Evolutionary conservation across 2,888 invertebrate species (phyloP).

Genomic region (Ormyrus rosae): DNA sequence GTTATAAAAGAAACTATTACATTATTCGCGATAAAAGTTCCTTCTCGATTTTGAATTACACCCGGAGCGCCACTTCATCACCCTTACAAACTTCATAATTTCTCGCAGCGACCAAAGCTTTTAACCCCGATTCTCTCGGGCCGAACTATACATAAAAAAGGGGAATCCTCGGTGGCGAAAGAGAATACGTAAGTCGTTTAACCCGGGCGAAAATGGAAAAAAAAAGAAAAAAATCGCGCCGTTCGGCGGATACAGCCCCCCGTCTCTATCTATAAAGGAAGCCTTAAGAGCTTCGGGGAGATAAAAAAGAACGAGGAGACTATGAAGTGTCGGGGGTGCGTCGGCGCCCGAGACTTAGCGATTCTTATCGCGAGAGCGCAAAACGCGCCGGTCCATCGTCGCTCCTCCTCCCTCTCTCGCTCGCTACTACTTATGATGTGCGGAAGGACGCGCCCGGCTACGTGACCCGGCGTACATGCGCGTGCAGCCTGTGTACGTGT

Average conservation of each 20-base stretch:
- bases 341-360: not conserved
- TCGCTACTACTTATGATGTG: constrained; percentile 8
- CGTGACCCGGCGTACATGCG: constrained; percentile 9
- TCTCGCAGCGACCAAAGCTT: not conserved
- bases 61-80: not conserved
- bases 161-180: not conserved
- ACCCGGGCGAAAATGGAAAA: constrained; percentile 11
- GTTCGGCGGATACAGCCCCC: not conserved
- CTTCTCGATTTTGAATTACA: too few relatives aligned
- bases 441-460: constrained; percentile 13
- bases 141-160: not conserved
- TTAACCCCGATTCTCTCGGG: constrained; percentile 4
- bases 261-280: not conserved
- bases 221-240: not conserved
- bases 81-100: not conserved
- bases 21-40: too few relatives aligned
- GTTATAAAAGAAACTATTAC: too few relatives aligned
- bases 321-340: not conserved
- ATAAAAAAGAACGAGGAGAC: not conserved
- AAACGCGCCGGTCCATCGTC: too few relatives aligned
- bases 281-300: not conserved
- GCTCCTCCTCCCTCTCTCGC: too few relatives aligned
- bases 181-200: not conserved
- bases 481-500: too few relatives aligned
- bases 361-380: not conserved